Conservation (phyloP, 2,797 vertebrate species). For the Tadarida brasiliensis region DNA sequence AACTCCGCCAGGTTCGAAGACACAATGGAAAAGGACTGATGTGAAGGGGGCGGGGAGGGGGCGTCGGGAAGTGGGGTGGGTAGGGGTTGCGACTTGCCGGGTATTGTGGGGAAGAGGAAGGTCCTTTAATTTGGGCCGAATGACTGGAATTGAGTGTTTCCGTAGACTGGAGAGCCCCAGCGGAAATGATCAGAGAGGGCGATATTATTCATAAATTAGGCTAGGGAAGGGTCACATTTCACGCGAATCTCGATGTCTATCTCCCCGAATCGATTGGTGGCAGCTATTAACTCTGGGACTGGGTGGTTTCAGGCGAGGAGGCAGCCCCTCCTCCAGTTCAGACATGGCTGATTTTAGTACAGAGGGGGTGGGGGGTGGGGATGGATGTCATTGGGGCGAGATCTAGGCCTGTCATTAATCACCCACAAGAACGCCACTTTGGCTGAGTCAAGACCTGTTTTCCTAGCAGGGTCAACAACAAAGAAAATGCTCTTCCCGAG, state of each 20-base stretch:
- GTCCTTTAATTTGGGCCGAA: background rate
- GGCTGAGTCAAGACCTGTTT: conserved; percentile 83
- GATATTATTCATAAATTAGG: conserved; percentile 15
- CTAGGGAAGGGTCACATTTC: conserved; percentile 3
- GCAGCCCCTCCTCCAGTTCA: conserved; percentile 66
- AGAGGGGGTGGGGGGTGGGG: conserved; percentile 58
- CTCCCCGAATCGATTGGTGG: conserved; percentile 51
- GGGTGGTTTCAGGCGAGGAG: conserved; percentile 68
- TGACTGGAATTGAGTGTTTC: conserved; percentile 35
- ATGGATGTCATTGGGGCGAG: conserved; percentile 77
- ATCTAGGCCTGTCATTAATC: conserved; percentile 87
- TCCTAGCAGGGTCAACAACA: conserved; percentile 83
- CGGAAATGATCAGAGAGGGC: conserved; percentile 60
- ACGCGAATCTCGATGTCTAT: background rate
- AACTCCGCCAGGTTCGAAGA: conserved; percentile 55
- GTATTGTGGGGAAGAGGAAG: conserved; percentile 44
- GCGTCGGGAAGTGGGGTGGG: conserved; percentile 64
- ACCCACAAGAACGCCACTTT: conserved; percentile 83
- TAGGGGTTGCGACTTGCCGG: conserved; percentile 23
- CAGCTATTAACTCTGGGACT: conserved; percentile 78
- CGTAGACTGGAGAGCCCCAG: conserved; percentile 30
- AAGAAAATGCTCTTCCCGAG: conserved; percentile 79
- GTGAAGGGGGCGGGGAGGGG: conserved; percentile 62
- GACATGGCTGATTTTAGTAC: conserved; percentile 58
- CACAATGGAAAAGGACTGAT: conserved; percentile 85